Conservation (phyloP, 2,888 invertebrate species). For the Nebria salina region DNA sequence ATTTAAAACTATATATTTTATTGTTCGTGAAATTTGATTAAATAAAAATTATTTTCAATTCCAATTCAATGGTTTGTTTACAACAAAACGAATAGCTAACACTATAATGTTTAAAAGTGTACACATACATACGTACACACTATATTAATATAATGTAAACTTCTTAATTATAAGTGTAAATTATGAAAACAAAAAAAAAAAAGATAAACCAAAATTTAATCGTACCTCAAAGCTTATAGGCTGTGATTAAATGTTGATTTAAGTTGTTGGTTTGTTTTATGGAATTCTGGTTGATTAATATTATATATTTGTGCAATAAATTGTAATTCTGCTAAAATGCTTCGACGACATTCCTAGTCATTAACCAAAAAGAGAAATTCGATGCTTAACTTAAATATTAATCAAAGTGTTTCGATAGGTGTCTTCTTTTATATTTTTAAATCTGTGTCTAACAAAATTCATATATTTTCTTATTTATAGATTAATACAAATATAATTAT, state of each 20-base stretch:
- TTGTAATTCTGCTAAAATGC: conserved; percentile 43
- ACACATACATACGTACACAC: conserved; percentile 6
- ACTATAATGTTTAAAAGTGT: background rate
- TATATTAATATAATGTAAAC: conserved; percentile 26
- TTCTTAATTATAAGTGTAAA: conserved; percentile 28
- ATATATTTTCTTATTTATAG: background rate
- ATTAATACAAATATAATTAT: background rate
- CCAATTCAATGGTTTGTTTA: background rate
- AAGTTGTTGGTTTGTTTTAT: conserved; percentile 37
- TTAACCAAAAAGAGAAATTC: conserved; percentile 3
- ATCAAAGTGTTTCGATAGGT: conserved; percentile 20
- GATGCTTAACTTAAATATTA: conserved; percentile 36
- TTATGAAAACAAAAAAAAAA: background rate
- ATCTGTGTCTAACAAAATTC: background rate
- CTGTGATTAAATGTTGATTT: conserved; percentile 44
- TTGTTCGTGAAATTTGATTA: background rate
- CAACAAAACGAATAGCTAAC: background rate
- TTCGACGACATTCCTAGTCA: conserved; percentile 42
- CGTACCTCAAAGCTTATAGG: conserved; percentile 47
- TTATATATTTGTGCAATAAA: conserved; percentile 41
- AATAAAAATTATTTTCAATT: background rate
- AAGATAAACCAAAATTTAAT: conserved; percentile 34
- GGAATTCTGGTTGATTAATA: conserved; percentile 18
- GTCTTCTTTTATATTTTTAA: background rate
- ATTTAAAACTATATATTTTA: background rate